Percentiles rank a stretch among this genome's conserved stretches.
Conservation (phyloP, 2,797 vertebrate genomes). For the Sebastes minor region DNA sequence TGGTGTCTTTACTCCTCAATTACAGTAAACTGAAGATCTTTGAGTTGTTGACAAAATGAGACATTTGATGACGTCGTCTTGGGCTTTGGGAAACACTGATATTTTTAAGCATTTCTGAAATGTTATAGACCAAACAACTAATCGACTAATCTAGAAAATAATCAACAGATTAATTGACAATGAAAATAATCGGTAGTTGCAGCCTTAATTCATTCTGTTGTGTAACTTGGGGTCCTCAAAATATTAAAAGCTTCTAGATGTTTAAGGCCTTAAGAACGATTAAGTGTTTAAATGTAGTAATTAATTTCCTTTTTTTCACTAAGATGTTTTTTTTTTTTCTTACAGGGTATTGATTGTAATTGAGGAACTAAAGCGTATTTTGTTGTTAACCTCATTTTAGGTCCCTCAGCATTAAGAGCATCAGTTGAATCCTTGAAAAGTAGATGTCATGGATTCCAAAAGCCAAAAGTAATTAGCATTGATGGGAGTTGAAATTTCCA, state of each 20-base stretch:
- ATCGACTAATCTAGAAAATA: too few species aligned
- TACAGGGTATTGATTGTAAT: background rate
- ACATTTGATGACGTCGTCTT: too few species aligned
- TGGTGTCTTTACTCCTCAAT: too few species aligned
- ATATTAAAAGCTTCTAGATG: background rate
- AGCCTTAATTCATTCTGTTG: background rate
- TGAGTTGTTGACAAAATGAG: too few species aligned
- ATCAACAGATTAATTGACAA: too few species aligned
- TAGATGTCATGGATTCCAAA: constrained; percentile 47
- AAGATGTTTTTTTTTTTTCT: background rate
- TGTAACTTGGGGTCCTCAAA: background rate
- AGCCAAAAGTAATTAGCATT: constrained; percentile 71
- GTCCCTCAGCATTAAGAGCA: constrained; percentile 25
- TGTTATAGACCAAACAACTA: too few species aligned
- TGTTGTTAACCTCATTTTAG: constrained; percentile 22
- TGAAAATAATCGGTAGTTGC: too few species aligned
- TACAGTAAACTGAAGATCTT: too few species aligned
- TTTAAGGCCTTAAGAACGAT: background rate
- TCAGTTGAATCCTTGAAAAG: constrained; percentile 27
- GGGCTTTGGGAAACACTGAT: too few species aligned
- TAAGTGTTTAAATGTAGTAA: background rate
- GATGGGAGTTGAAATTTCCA: constrained; percentile 52
- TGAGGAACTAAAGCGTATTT: background rate
- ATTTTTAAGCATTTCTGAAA: too few species aligned
- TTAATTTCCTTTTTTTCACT: background rate